Evolutionary conservation across 2,888 invertebrate genomes (phyloP).

Genomic region (Lasioglossum malachurum): DNA sequence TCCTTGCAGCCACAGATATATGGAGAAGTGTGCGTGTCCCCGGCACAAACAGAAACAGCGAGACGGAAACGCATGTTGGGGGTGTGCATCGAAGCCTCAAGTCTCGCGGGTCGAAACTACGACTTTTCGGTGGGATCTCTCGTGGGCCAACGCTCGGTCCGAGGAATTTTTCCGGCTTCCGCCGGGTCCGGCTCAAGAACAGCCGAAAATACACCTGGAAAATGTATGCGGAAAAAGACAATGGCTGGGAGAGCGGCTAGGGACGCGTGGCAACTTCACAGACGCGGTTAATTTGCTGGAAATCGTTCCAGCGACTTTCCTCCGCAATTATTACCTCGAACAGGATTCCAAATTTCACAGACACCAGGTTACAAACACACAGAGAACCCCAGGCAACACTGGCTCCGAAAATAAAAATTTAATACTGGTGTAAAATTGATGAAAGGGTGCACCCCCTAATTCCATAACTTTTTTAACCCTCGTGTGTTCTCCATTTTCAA

Average conservation of each 20-base stretch:
- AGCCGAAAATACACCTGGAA: constrained; percentile 47
- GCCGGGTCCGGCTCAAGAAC: constrained; percentile 43
- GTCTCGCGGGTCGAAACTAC: constrained; percentile 62
- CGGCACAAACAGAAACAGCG: constrained; percentile 12
- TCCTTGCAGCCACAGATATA: background rate
- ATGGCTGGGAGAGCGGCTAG: constrained; percentile 26
- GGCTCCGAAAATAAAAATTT: background rate
- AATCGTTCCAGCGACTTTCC: constrained; percentile 1
- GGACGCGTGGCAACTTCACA: constrained; percentile 30
- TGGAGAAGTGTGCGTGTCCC: background rate
- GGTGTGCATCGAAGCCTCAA: constrained; percentile 52
- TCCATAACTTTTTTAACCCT: background rate
- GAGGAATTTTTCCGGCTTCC: constrained; percentile 72
- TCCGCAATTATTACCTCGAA: constrained; percentile 8
- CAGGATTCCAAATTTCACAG: background rate
- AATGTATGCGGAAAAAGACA: constrained; percentile 60
- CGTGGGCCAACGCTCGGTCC: constrained; percentile 50
- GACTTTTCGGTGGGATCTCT: constrained; percentile 62
- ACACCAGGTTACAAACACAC: background rate
- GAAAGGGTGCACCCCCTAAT: background rate
- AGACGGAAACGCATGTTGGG: constrained; percentile 26
- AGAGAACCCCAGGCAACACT: background rate
- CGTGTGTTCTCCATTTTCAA: background rate
- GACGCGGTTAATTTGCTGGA: constrained; percentile 30
- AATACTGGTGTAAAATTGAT: background rate